Evolutionary conservation across 2,797 vertebrate genomes (phyloP).

Genomic region (Antrozous pallidus): DNA sequence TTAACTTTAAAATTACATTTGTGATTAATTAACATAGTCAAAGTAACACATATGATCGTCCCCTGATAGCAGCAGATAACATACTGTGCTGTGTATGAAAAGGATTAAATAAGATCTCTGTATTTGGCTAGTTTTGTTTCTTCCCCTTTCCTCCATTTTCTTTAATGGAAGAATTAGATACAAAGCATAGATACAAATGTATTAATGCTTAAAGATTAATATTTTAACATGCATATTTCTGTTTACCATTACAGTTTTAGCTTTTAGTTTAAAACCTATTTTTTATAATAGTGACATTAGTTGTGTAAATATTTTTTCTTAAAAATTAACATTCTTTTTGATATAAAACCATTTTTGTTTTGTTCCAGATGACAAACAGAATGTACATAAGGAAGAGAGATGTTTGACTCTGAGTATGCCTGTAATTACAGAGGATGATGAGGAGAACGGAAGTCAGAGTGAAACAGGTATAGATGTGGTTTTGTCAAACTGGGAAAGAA

Average conservation of each 20-base stretch:
- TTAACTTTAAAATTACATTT: constrained; percentile 19
- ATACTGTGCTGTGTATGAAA: background rate
- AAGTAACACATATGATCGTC: background rate
- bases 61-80: background rate
- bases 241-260: background rate
- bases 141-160: background rate
- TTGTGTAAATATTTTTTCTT: constrained; percentile 10
- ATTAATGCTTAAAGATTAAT: background rate
- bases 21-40: background rate
- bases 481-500: background rate
- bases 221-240: background rate
- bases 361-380: constrained; percentile 68
- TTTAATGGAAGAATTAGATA: constrained; percentile 19
- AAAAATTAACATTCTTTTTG: constrained; percentile 32
- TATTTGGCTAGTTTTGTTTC: constrained; percentile 45
- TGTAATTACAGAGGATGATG: constrained; percentile 77
- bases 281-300: background rate
- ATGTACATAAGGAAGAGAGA: constrained; percentile 45
- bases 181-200: background rate
- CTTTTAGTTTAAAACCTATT: background rate
- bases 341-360: constrained; percentile 28
- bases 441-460: background rate
- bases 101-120: background rate
- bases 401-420: constrained; percentile 78
- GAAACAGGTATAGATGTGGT: constrained; percentile 72